Evolutionary conservation across 2,888 invertebrate species (phyloP).

Genomic region (Thumatha senex): DNA sequence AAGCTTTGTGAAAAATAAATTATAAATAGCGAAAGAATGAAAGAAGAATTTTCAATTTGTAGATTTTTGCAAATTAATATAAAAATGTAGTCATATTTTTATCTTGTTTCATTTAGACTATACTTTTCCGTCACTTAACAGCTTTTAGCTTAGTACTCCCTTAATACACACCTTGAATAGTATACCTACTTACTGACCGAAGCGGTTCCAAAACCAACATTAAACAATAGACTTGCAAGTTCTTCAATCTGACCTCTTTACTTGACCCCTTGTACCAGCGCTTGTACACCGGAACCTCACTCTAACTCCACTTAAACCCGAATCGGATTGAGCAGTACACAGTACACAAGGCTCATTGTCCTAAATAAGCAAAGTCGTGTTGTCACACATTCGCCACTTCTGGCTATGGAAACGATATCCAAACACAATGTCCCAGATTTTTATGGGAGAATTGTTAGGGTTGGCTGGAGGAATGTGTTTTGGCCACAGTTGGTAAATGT

Average conservation of each 20-base stretch:
- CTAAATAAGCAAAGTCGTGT: conserved; percentile 46
- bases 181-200: background rate
- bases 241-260: background rate
- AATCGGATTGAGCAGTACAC: conserved; percentile 46
- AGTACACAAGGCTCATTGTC: conserved; percentile 32
- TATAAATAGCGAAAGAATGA: no score
- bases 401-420: conserved; percentile 39
- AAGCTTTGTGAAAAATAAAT: no score
- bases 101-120: no score
- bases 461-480: background rate
- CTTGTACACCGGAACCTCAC: conserved; percentile 19
- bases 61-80: no score
- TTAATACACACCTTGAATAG: no score
- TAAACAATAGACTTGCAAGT: background rate
- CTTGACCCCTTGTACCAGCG: background rate
- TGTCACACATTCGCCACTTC: conserved; percentile 12
- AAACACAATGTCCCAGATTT: conserved; percentile 36
- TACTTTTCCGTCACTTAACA: no score
- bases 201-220: background rate
- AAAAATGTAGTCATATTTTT: no score
- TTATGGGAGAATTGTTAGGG: conserved; percentile 18
- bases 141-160: no score
- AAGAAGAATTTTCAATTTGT: no score
- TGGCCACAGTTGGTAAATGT: background rate
- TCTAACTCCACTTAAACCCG: conserved; percentile 27